Base-by-base conservation (phyloP, 2,888 invertebrate genomes). In the Drosophila lutescens region DNA sequence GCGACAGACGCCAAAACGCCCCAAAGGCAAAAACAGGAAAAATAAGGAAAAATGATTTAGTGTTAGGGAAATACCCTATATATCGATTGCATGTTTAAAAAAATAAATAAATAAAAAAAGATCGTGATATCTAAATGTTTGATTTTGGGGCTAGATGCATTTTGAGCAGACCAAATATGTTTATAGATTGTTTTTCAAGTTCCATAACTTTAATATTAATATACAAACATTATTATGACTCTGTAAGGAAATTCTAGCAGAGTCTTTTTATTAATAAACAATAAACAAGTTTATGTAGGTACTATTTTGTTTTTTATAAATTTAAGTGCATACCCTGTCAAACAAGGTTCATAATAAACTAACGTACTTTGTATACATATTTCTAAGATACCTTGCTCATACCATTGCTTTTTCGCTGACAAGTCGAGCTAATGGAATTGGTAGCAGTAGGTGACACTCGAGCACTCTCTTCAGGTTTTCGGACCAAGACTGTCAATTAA, bases 361-460 rank as follows among this genome's bases (percentile, higher is more conserved):
- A 6, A 26, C 30, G 1, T 6, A 30, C 8, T 9, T 30, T 15
- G 3, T 9, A 2, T 9, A 17, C 10, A 10, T 17, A 17, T 17
- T 41, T 9, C 3, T 20, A 53, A 49, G 44, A 71, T 51, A 66
- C 38, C 17, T 49, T 50, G 53, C 44, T 59, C 43, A 34, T 50
- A 49, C 38, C 23, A 49, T 58, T 54, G 50, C 17, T 34, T 32
- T 20, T 34, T 9, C 47, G 69, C 49, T 68, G 78, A 85, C 88
- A 83, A 77, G 72, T 71, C 51, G 30, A 32, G 57, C 74, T 77
- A 87, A 81, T 83, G 87, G 82, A 87, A 79, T 74, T 79, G 85
- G 87, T 85, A 85, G 85, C 82, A 77, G 60, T 68, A 23, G 44
- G 66, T 65, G 66, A 47, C 54, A 55, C 66, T 41, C 32, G 46